phyloP scores from a whole-genome alignment of 1,140 invertebrate species.

The Drosophila ohnishii region DNA sequence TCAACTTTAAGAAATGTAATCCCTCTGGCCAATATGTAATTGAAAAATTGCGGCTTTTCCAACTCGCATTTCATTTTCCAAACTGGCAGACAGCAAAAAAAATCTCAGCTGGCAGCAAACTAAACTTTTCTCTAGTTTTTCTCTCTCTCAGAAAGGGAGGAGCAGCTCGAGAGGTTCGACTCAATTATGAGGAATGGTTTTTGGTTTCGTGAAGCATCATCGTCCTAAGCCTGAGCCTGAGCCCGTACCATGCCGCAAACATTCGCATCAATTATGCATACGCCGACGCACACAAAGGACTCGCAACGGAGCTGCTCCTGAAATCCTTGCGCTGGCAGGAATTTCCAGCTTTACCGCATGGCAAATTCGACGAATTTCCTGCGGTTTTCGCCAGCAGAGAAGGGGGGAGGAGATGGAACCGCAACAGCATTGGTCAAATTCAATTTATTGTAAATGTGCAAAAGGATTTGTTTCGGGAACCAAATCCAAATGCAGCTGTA shows the following conservation, averaged over 20 bases:
- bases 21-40: slow-evolving; percentile 37
- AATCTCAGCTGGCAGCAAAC: slow-evolving; percentile 53
- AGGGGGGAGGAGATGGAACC: slow-evolving; percentile 24
- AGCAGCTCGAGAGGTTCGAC: slow-evolving; percentile 26
- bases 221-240: slow-evolving; percentile 45
- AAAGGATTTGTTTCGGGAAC: slow-evolving; percentile 65
- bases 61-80: slow-evolving; percentile 57
- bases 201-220: slow-evolving; percentile 28
- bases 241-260: slow-evolving; percentile 59
- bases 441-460: slow-evolving; percentile 78
- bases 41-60: slow-evolving; percentile 57
- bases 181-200: slow-evolving; percentile 56
- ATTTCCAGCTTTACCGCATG: slow-evolving; percentile 62
- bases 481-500: slow-evolving; percentile 15
- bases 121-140: slow-evolving; percentile 35
- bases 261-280: slow-evolving; percentile 82
- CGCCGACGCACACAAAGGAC: slow-evolving; percentile 63
- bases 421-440: slow-evolving; percentile 80
- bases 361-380: slow-evolving; percentile 81
- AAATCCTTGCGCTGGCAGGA: slow-evolving; percentile 57
- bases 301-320: slow-evolving; percentile 27
- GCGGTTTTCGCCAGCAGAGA: slow-evolving; percentile 70
- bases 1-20: not conserved
- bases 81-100: slow-evolving; percentile 6
- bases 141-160: slow-evolving; percentile 4